Percentiles rank a stretch among this genome's conserved stretches.
These are phyloP conservation scores for Leptopilina myrica DNA, from an alignment of 2,888 invertebrate species.

Conservation along the genomic window DNA sequence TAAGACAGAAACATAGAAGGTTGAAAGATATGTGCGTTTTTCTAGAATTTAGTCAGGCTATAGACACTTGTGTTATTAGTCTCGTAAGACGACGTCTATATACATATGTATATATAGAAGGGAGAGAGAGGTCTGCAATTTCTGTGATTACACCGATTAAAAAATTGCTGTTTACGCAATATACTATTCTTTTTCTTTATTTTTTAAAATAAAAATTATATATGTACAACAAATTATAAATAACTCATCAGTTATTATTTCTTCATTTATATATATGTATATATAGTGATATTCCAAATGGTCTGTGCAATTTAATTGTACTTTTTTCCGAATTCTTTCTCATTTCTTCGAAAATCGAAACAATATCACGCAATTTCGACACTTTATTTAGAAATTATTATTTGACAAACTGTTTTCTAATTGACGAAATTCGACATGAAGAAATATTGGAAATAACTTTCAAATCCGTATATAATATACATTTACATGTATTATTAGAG, in stretches of 20 bases:
- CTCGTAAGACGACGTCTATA: conserved; percentile 35
- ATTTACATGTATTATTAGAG: too few species aligned
- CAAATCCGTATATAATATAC: too few species aligned
- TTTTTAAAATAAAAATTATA: background rate
- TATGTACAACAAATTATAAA: conserved; percentile 39
- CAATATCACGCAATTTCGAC: too few species aligned
- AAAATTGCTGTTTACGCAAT: conserved; percentile 25
- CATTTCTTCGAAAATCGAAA: too few species aligned
- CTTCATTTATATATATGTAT: conserved; percentile 15
- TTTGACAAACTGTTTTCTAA: too few species aligned
- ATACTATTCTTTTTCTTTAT: conserved; percentile 2
- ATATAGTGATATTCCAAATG: background rate
- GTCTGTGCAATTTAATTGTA: too few species aligned
- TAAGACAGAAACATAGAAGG: background rate
- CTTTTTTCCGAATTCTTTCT: too few species aligned
- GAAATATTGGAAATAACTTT: too few species aligned
- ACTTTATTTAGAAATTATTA: too few species aligned
- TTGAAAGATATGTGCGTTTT: conserved; percentile 2
- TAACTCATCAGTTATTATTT: conserved; percentile 45
- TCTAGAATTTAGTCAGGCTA: background rate
- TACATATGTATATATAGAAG: background rate
- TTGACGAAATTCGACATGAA: too few species aligned
- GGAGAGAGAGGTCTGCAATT: conserved; percentile 31
- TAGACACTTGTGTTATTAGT: conserved; percentile 22
- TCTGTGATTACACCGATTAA: conserved; percentile 25